Conservation (phyloP, 2,797 vertebrate species). For the Molothrus ater region DNA sequence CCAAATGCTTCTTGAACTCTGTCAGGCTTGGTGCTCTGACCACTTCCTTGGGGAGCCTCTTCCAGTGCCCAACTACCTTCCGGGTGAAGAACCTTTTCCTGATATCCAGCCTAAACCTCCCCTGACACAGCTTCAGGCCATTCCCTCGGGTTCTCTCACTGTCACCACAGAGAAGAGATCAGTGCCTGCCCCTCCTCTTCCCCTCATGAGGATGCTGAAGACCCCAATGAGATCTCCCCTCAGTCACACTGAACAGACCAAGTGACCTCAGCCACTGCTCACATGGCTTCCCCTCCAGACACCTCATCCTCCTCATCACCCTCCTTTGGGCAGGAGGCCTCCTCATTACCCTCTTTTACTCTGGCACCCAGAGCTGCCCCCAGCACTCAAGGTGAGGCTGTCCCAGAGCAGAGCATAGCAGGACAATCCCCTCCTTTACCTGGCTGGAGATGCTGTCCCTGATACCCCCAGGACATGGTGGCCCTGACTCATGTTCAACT, state of each 20-base stretch:
- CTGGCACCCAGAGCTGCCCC: neutral
- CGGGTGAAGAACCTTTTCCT: rapidly evolving
- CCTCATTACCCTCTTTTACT: neutral
- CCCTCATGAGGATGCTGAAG: neutral
- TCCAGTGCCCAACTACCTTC: neutral
- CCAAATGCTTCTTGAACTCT: neutral
- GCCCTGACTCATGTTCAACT: rapidly evolving
- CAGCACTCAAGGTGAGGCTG: neutral
- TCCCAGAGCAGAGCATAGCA: neutral
- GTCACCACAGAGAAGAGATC: neutral
- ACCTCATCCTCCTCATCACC: neutral
- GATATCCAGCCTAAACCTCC: neutral
- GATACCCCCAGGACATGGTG: rapidly evolving
- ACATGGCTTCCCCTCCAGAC: neutral
- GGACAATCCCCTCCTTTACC: neutral
- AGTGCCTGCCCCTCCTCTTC: neutral
- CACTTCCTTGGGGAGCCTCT: neutral
- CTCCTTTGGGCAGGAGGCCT: neutral
- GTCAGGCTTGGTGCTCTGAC: neutral
- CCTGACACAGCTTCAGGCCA: neutral
- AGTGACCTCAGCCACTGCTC: neutral
- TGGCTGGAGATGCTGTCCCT: rapidly evolving
- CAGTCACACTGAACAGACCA: neutral
- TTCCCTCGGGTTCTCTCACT: neutral
- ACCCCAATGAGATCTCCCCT: neutral